Evolutionary conservation across 2,797 vertebrate species (phyloP).

Genomic region (Cynodonichthys magdalenae): DNA sequence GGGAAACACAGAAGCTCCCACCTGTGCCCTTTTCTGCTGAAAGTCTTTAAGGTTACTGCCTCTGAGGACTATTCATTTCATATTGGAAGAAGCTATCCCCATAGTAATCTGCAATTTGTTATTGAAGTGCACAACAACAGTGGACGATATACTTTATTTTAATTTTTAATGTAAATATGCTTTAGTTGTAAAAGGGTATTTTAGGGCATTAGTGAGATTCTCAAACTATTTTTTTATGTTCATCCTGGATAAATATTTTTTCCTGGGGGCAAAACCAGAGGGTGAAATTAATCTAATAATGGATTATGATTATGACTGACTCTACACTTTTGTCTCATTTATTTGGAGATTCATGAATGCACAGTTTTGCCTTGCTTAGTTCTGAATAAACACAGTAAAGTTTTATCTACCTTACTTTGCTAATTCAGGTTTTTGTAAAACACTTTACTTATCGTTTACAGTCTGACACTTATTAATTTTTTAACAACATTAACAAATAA

Average conservation of each 20-base stretch:
- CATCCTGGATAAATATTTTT: background rate
- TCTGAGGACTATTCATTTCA: conserved; percentile 8
- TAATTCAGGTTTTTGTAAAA: background rate
- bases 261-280: background rate
- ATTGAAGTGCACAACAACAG: conserved; percentile 6
- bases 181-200: too few relatives aligned
- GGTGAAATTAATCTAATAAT: background rate
- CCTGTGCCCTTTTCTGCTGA: conserved; percentile 4
- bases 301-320: too few relatives aligned
- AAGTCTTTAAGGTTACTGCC: background rate
- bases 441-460: background rate
- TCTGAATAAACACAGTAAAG: too few relatives aligned
- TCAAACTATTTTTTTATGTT: background rate
- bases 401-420: too few relatives aligned
- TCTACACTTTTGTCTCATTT: too few relatives aligned
- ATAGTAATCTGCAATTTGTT: conserved; percentile 23
- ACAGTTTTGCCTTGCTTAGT: too few relatives aligned
- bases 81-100: background rate
- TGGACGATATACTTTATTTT: too few relatives aligned
- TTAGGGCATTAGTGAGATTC: too few relatives aligned
- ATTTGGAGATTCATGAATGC: too few relatives aligned
- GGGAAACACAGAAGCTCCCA: conserved; percentile 1
- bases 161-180: too few relatives aligned
- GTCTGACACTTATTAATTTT: too few relatives aligned
- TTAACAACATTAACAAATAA: too few relatives aligned